These are phyloP conservation scores for Chaetophractus vellerosus DNA, from an alignment of 2,797 vertebrate species.

Conservation along the genomic window DNA sequence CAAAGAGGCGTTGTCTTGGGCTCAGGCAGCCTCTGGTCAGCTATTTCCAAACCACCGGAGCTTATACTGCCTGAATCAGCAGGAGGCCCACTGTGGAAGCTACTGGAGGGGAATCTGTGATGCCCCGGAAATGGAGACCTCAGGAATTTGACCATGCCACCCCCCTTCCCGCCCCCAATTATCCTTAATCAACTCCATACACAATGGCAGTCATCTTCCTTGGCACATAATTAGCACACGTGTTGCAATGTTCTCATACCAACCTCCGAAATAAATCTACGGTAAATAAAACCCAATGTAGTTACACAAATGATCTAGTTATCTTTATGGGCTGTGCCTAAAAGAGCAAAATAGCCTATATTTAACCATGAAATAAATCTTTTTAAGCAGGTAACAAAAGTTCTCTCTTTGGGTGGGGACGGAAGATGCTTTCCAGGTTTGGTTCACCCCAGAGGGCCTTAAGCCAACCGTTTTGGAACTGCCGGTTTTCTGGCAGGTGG, in stretches of 20 bases:
- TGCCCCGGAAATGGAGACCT: background rate
- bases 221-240: no score
- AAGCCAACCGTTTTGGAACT: background rate
- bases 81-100: background rate
- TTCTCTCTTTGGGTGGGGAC: background rate
- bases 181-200: background rate
- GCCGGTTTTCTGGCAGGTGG: background rate
- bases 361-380: background rate
- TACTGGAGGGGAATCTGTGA: background rate
- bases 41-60: background rate
- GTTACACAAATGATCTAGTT: background rate
- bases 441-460: background rate
- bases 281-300: constrained; percentile 22
- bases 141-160: background rate
- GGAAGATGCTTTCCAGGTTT: background rate
- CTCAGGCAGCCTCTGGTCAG: background rate
- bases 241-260: background rate
- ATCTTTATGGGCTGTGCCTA: background rate
- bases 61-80: background rate
- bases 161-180: background rate
- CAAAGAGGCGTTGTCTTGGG: background rate
- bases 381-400: constrained; percentile 21
- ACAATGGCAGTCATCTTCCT: background rate
- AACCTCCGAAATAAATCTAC: background rate
- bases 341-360: background rate